Conservation (phyloP, 2,113 vertebrate genomes). For the Calcarius ornatus region DNA sequence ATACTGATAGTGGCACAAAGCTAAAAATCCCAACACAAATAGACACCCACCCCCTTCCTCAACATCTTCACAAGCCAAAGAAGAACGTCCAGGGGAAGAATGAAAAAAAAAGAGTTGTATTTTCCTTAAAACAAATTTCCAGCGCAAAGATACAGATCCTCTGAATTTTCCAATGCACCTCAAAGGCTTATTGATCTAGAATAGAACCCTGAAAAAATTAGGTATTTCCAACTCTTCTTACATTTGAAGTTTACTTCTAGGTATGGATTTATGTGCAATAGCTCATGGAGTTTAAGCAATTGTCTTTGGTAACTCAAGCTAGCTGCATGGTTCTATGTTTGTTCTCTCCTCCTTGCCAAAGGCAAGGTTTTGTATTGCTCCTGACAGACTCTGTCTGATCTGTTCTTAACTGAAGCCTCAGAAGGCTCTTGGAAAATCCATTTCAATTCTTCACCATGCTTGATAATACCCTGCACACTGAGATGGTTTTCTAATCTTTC, state of each 20-base stretch:
- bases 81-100: neutral
- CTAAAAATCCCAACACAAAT: neutral
- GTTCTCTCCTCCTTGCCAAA: neutral
- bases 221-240: neutral
- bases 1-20: neutral
- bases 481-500: neutral
- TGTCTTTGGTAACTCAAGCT: neutral
- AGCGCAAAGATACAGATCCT: neutral
- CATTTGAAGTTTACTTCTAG: neutral
- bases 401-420: neutral
- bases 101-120: neutral
- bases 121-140: neutral
- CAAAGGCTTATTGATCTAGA: neutral
- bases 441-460: neutral
- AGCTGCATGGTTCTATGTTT: neutral
- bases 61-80: neutral
- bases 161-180: neutral
- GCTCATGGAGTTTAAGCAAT: neutral
- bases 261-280: neutral
- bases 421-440: neutral
- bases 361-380: neutral
- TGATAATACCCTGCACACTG: neutral
- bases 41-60: accelerated
- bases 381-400: neutral
- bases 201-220: neutral